Base-by-base conservation (phyloP, 2,888 invertebrate genomes). In the Oscheius sp. region DNA sequence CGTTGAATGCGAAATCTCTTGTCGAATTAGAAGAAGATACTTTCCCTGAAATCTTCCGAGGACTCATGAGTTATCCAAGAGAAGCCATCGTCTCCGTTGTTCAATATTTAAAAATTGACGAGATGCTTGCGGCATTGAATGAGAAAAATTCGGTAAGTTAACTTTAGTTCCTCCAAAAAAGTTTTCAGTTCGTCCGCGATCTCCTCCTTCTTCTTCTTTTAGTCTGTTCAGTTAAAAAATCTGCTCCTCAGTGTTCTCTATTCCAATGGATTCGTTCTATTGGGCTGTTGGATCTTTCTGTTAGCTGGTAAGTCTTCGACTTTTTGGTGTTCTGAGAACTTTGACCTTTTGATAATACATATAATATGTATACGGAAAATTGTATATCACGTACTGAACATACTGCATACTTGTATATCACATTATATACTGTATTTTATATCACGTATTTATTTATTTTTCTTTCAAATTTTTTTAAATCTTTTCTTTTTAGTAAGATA, bases 141-240 rank as follows among this genome's bases (percentile, higher is more conserved):
- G 63, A 69, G 8, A 72, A 67, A 41, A 72, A 69, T 56, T 30
- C 67, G 51, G 72, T 72, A 28, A 33, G 62, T 62, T 26, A 8
- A n/a, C 12, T 26, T 20, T 22, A 5, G 2, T 2, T 24, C n/a
- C 36, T 17, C 14, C 9, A 9, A 2, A 41, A 1, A n/a, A 17
- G 12, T 22, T 77, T 78, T 69, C 67, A 78, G 78, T 71, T 80
- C 14, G 64, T 70, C 26, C 64, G 78, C 17, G 78, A 80, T 41
- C 50, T 78, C 41, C 66, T 80, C 59, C 67, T 75, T 4, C 70
- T 71, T 1, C 62, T 76, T 38, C 50, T 74, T 36, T 56, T 72
- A 30, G 57, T 73, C 8, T 76, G 75, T 49, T 66, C 70, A 8
- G 57, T 47, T 14, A 68, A 70, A n/a, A 72, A 70, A 24, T 26